Evolutionary conservation across 92 coral and sea anemone genomes (phyloP).

Genomic region (Montipora capitata): DNA sequence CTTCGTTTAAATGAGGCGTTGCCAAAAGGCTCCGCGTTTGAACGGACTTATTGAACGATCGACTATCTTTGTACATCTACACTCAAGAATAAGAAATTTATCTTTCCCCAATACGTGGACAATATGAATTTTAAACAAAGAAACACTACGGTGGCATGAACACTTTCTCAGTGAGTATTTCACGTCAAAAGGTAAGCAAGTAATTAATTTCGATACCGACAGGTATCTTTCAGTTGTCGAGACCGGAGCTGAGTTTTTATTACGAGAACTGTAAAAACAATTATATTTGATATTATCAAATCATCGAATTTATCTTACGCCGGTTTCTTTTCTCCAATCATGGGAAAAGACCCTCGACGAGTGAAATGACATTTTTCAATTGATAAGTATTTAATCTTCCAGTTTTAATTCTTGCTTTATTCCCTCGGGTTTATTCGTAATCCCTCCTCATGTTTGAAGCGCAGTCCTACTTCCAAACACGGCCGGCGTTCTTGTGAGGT

Average conservation of each 20-base stretch:
- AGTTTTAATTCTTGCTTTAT: neutral
- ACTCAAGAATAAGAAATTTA: neutral
- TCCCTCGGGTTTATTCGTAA: neutral
- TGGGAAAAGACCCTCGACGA: neutral
- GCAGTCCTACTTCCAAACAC: too few relatives aligned
- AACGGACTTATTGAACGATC: slow-evolving; percentile 10
- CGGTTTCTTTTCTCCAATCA: neutral
- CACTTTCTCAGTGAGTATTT: neutral
- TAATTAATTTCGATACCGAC: slow-evolving; percentile 20
- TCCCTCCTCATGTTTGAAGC: neutral
- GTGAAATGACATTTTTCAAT: neutral
- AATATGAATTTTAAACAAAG: neutral
- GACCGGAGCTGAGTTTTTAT: neutral
- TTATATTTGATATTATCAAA: neutral
- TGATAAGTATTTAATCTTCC: neutral
- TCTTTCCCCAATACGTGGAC: neutral
- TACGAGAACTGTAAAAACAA: neutral
- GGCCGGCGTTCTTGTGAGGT: too few relatives aligned
- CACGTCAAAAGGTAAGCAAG: slow-evolving; percentile 22
- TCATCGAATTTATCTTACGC: slow-evolving; percentile 17
- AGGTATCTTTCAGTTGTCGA: neutral
- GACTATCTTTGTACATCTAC: neutral
- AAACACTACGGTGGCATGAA: neutral
- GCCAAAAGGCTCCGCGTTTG: neutral
- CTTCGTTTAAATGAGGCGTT: slow-evolving; percentile 1